Evolutionary conservation across 1,140 invertebrate species (phyloP).

Genomic region (Drosophila tristis): DNA sequence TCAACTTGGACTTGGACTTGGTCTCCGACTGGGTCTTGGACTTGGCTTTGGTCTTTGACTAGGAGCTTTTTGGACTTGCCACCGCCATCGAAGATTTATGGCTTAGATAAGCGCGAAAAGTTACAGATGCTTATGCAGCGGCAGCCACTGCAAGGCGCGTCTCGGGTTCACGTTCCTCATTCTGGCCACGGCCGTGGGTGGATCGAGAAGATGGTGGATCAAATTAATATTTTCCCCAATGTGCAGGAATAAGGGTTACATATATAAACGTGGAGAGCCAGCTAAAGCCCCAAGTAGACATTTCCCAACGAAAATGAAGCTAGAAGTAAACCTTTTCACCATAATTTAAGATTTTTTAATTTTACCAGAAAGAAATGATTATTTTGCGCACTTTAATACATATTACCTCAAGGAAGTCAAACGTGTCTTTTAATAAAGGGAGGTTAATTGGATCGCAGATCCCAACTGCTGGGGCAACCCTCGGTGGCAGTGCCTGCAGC

Average conservation of each 20-base stretch:
- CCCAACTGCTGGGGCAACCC: constrained; percentile 32
- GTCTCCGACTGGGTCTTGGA: constrained; percentile 45
- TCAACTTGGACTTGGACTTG: constrained; percentile 46
- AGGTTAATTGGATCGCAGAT: no score
- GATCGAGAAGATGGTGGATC: constrained; percentile 2
- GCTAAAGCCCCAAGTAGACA: no score
- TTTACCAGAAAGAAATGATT: no score
- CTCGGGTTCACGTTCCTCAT: constrained; percentile 53
- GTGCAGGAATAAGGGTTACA: no score
- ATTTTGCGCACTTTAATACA: no score
- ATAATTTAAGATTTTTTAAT: no score
- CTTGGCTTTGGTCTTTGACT: constrained; percentile 34
- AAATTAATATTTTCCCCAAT: no score
- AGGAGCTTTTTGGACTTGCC: constrained; percentile 67
- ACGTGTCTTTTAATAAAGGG: no score
- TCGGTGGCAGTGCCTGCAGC: constrained; percentile 67
- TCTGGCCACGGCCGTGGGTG: constrained; percentile 54
- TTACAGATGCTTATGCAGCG: constrained; percentile 81
- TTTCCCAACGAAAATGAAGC: no score
- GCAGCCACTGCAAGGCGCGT: constrained; percentile 71
- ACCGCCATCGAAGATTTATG: constrained; percentile 81
- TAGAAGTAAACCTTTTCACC: no score
- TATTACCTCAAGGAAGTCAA: no score
- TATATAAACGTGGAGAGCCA: no score
- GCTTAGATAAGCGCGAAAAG: constrained; percentile 80